phyloP scores from a whole-genome alignment of 2,888 invertebrate genomes.

The Formica aserva region DNA sequence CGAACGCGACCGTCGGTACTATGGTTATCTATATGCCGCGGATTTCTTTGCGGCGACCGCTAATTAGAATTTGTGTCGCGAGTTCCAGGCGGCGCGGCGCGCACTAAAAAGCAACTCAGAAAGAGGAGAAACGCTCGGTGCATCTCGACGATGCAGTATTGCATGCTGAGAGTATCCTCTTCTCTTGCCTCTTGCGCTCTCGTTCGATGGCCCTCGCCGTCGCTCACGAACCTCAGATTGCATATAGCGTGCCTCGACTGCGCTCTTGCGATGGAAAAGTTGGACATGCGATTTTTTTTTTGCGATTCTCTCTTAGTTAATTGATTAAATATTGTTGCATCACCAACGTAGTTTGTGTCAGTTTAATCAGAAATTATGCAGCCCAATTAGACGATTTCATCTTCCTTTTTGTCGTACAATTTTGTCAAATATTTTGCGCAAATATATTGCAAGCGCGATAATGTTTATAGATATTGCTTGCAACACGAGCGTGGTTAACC shows the following conservation, averaged over 20 bases:
- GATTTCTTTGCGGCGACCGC: slow-evolving; percentile 68
- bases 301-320: not conserved
- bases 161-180: slow-evolving; percentile 33
- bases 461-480: not conserved
- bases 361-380: not conserved
- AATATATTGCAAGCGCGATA: not conserved
- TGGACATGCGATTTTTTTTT: not conserved
- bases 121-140: not conserved
- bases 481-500: not conserved
- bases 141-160: slow-evolving; percentile 56
- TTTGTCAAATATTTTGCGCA: not conserved
- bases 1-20: slow-evolving; percentile 53
- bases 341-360: not conserved
- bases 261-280: not conserved
- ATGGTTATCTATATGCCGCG: slow-evolving; percentile 65
- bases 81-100: slow-evolving; percentile 55
- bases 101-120: slow-evolving; percentile 35
- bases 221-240: not conserved
- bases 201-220: not conserved
- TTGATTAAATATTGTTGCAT: not conserved
- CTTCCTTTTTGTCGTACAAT: not conserved
- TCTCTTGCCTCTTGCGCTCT: not conserved
- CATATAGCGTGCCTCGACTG: not conserved
- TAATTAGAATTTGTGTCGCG: slow-evolving; percentile 77
- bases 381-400: not conserved